These are phyloP conservation scores for Lycocerus yunnanus DNA, from an alignment of 2,888 invertebrate species.

Conservation along the genomic window DNA sequence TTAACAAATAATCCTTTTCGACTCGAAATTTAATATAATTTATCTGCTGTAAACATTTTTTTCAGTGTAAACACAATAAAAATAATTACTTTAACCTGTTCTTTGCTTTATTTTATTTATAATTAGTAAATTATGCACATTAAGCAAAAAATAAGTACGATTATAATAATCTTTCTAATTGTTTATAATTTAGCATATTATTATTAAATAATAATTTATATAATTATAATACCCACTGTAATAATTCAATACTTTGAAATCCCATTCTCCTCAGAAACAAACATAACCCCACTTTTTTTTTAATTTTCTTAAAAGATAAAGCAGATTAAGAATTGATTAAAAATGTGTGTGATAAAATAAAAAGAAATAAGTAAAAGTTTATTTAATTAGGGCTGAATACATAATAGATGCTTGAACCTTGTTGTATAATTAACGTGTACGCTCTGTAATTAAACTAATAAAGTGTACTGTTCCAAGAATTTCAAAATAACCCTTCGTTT, in stretches of 20 bases:
- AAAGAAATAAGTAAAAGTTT: background rate
- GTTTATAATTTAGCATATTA: background rate
- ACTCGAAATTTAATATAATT: too few relatives aligned
- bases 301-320: background rate
- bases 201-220: background rate
- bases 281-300: background rate
- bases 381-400: background rate
- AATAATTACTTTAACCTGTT: background rate
- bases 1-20: too few relatives aligned
- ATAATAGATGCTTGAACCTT: background rate
- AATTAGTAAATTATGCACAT: background rate
- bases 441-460: conserved; percentile 5
- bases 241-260: background rate
- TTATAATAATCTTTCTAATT: background rate
- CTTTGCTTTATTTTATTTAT: background rate
- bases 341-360: background rate
- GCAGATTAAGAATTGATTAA: background rate
- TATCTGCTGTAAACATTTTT: too few relatives aligned
- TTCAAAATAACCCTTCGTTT: background rate
- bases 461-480: background rate
- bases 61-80: background rate
- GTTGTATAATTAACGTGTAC: background rate
- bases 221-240: background rate
- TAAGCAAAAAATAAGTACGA: background rate
- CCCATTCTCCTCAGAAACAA: background rate